Evolutionary conservation across 2,888 invertebrate species (phyloP).

Genomic region (Cristatella mucedo): DNA sequence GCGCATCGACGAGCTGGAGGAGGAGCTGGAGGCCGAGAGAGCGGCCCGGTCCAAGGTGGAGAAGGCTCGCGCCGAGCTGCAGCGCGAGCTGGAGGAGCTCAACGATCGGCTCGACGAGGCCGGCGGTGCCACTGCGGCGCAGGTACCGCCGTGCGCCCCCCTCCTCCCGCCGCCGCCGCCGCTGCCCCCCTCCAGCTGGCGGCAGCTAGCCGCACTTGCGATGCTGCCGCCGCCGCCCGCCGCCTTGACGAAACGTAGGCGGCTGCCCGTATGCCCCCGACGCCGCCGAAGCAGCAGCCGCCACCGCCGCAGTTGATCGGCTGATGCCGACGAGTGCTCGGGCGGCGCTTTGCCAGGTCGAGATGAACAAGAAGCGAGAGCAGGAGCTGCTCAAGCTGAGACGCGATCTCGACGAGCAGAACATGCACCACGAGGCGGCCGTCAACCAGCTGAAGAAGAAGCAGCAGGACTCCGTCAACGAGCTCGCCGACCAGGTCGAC

Average conservation of each 20-base stretch:
- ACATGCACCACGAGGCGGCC: conserved; percentile 94
- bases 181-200: too few relatives aligned
- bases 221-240: too few relatives aligned
- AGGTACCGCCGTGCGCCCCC: conserved; percentile 42
- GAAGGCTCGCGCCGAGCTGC: conserved; percentile 91
- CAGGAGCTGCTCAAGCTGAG: conserved; percentile 95
- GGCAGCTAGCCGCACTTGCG: too few relatives aligned
- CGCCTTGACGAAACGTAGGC: too few relatives aligned
- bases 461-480: conserved; percentile 96
- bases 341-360: too few relatives aligned
- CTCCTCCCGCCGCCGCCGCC: too few relatives aligned
- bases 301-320: too few relatives aligned
- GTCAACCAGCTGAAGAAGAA: conserved; percentile 95
- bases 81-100: conserved; percentile 79
- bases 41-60: conserved; percentile 90
- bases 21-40: conserved; percentile 97
- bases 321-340: too few relatives aligned
- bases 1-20: conserved; percentile 95
- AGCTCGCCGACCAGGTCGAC: conserved; percentile 99
- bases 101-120: conserved; percentile 61
- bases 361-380: conserved; percentile 99
- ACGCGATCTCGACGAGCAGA: conserved; percentile 88
- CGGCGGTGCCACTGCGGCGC: conserved; percentile 95
- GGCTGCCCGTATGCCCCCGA: too few relatives aligned
- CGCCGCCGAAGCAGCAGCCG: too few relatives aligned